Base-by-base conservation (phyloP, 2,113 vertebrate genomes). In the Cairina moschata region DNA sequence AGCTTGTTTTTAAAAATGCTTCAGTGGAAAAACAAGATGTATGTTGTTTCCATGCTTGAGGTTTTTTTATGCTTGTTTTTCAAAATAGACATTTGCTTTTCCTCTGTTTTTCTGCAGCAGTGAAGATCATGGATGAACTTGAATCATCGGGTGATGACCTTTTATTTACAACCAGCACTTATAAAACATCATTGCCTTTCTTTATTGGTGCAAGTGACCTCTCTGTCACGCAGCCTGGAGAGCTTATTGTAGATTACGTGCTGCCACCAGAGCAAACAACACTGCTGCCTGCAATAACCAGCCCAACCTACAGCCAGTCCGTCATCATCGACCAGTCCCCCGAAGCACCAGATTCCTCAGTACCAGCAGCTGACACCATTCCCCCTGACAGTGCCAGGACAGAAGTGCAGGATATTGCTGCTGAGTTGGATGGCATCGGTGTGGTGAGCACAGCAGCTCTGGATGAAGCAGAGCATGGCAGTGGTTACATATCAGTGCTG, bases 391-490 rank as follows among this genome's bases (percentile, higher is more conserved):
- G 36, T 11, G 44, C 95, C 0, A 83, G 94, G 34, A 5, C 42
- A 17, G 86, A 67, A 6, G 94, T 93, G 17, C 86, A 95, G 91
- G 97, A 98, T 34, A 50, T 94, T 9, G 68, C 97, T 1, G 91
- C 84, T 4, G 97, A 98, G 73, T 44, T 97, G 23, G 98, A 97
- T 17, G 76, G 20, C 13, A 8, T n/a, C 0, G 81, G 93, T 4
- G 15, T 54, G 2, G 16, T 79, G 36, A 60, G 94, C 78, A 96
- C 97, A 5, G 96, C 96, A 3, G 60, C 76, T 4, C 90, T 92
- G 11, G 94, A 97, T 5, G 93, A 96, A 17, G 67, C 20, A 7
- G 96, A 97, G 38, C 97, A 96, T 5, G 97, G 97, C 54, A 98
- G 97, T 0, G 97, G 95, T 2, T 95, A 93, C 17, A 34, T 76